A percentile compares a stretch with the other conserved stretches of the same genome.
Evolutionary conservation across 2,888 invertebrate species (phyloP).

Genomic region (Atherix ibis): DNA sequence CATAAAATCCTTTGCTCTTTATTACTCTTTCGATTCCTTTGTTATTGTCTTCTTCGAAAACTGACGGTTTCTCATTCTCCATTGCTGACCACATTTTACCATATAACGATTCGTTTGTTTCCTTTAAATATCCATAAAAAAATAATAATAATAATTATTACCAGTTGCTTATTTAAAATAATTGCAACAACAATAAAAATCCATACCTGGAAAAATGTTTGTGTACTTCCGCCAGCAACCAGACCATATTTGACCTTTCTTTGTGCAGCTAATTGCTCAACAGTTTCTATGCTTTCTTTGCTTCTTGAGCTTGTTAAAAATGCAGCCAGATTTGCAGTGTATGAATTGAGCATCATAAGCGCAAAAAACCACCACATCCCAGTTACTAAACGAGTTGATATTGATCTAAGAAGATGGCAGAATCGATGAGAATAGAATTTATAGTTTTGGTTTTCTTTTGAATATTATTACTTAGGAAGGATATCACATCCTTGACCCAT

Average conservation of each 20-base stretch:
- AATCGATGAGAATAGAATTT: background rate
- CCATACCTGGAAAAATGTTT: conserved; percentile 71
- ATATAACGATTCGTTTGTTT: conserved; percentile 78
- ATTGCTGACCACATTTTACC: conserved; percentile 87
- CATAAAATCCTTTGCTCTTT: conserved; percentile 66
- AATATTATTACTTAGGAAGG: conserved; percentile 56
- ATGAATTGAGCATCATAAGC: conserved; percentile 78
- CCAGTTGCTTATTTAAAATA: background rate
- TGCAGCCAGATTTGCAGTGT: conserved; percentile 88
- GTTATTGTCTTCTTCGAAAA: conserved; percentile 65
- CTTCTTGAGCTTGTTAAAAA: conserved; percentile 80
- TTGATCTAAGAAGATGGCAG: conserved; percentile 48
- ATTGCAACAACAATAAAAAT: background rate
- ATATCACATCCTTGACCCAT: conserved; percentile 91
- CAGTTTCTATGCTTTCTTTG: conserved; percentile 76
- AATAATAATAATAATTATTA: too few relatives aligned
- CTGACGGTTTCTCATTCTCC: conserved; percentile 67
- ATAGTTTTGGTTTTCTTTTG: background rate
- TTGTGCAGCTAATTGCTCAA: conserved; percentile 84
- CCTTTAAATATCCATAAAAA: conserved; percentile 37
- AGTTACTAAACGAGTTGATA: conserved; percentile 74
- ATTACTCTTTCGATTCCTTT: conserved; percentile 77
- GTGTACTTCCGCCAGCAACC: conserved; percentile 74
- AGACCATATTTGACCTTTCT: conserved; percentile 91
- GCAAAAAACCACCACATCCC: conserved; percentile 93